phyloP scores from a whole-genome alignment of 2,797 vertebrate species.

The Odontamblyopus lacepedii region DNA sequence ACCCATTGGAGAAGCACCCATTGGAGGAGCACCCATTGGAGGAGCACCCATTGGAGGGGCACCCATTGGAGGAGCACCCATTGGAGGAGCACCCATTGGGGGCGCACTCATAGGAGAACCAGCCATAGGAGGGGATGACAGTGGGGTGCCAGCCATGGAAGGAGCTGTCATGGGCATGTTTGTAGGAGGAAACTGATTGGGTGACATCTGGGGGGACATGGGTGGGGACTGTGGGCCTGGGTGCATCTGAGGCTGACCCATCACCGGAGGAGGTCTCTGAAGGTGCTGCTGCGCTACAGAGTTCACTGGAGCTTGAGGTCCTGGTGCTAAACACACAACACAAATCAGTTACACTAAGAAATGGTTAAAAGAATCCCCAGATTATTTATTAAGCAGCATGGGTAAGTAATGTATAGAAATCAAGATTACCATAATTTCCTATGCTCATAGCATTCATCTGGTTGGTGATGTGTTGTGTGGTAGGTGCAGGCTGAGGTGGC shows the following conservation, averaged over 20 bases:
- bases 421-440: slow-evolving; percentile 81
- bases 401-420: neutral
- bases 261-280: slow-evolving; percentile 63
- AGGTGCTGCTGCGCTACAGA: slow-evolving; percentile 65
- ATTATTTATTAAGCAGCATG: neutral
- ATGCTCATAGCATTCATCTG: slow-evolving; percentile 89
- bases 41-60: slow-evolving; percentile 53
- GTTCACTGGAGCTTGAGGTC: slow-evolving; percentile 62
- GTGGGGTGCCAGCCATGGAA: slow-evolving; percentile 50
- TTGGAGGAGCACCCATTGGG: slow-evolving; percentile 59
- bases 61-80: slow-evolving; percentile 65
- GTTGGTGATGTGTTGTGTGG: slow-evolving; percentile 81
- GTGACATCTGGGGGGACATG: slow-evolving; percentile 50
- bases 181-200: too few species aligned
- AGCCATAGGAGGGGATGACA: slow-evolving; percentile 44
- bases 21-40: slow-evolving; percentile 54
- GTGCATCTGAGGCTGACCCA: slow-evolving; percentile 69
- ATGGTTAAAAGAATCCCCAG: neutral
- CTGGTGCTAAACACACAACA: slow-evolving; percentile 66
- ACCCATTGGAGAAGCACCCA: slow-evolving; percentile 63
- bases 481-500: slow-evolving; percentile 63
- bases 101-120: slow-evolving; percentile 63
- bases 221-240: slow-evolving; percentile 68
- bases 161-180: slow-evolving; percentile 30
- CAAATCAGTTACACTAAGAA: neutral